Evolutionary conservation across 2,888 invertebrate species (phyloP).

Genomic region (Operophtera brumata): DNA sequence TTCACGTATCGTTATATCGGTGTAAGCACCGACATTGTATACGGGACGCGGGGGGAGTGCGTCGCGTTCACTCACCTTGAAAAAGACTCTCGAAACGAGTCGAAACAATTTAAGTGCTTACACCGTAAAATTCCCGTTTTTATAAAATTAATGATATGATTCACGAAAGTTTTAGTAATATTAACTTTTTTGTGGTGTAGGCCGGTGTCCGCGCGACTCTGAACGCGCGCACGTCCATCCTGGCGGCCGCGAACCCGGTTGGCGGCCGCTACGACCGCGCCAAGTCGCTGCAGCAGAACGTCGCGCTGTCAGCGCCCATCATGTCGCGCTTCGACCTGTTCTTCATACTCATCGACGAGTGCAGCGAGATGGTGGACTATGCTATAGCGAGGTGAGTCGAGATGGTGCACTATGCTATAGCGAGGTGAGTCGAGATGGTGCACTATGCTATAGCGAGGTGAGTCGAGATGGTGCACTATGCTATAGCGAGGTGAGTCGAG

Average conservation of each 20-base stretch:
- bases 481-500: conserved; percentile 89
- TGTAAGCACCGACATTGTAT: too few relatives aligned
- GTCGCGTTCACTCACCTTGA: too few relatives aligned
- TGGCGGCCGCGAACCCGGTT: conserved; percentile 99
- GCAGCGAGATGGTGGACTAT: conserved; percentile 81
- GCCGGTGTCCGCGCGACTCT: conserved; percentile 98
- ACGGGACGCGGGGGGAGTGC: too few relatives aligned
- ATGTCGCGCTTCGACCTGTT: conserved; percentile 99
- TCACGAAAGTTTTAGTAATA: too few relatives aligned
- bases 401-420: too few relatives aligned
- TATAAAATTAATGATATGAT: too few relatives aligned
- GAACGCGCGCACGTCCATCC: conserved; percentile 97
- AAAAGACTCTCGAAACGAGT: too few relatives aligned
- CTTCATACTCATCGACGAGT: conserved; percentile 98
- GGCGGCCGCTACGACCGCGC: conserved; percentile 98
- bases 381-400: conserved; percentile 69
- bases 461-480: conserved; percentile 87
- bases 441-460: conserved; percentile 97
- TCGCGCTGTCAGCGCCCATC: conserved; percentile 95
- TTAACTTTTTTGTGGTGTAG: conserved; percentile 41
- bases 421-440: conserved; percentile 85
- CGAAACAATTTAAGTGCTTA: too few relatives aligned
- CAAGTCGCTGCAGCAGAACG: conserved; percentile 96
- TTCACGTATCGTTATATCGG: too few relatives aligned
- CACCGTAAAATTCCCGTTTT: too few relatives aligned